Percentiles rank a stretch among this genome's conserved stretches.
Evolutionary conservation across 2,888 invertebrate genomes (phyloP).

Genomic region (Eueremaeus valkanovi): DNA sequence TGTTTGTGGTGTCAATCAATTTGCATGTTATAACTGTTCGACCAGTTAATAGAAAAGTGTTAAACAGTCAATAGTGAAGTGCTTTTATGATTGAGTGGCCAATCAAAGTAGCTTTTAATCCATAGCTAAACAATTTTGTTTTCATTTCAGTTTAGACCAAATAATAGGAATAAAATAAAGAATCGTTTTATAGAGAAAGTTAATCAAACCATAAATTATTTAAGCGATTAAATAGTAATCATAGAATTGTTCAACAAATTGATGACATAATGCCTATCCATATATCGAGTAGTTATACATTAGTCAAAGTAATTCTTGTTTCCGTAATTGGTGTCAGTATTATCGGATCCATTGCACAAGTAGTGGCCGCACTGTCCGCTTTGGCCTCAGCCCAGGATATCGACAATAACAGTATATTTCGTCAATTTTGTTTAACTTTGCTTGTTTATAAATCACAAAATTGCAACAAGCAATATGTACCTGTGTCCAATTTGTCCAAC

Average conservation of each 20-base stretch:
- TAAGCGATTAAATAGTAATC: too few species aligned
- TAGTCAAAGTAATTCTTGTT: conserved; percentile 25
- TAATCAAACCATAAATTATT: too few species aligned
- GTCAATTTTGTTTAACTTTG: too few species aligned
- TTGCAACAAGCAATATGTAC: too few species aligned
- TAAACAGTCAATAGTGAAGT: background rate
- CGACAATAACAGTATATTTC: conserved; percentile 6
- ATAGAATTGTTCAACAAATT: too few species aligned
- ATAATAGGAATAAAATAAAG: background rate
- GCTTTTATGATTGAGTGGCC: background rate
- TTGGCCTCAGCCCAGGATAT: conserved; percentile 37
- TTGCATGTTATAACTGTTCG: conserved; percentile 3
- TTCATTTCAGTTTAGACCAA: background rate
- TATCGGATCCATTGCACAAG: conserved; percentile 36
- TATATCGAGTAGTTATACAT: conserved; percentile 18
- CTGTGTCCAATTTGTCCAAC: background rate
- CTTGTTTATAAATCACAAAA: too few species aligned
- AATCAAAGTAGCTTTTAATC: conserved; percentile 3
- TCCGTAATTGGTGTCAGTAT: conserved; percentile 29
- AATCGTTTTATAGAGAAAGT: too few species aligned
- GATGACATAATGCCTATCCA: background rate
- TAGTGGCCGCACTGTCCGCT: conserved; percentile 33
- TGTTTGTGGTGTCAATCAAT: background rate
- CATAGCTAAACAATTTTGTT: too few species aligned
- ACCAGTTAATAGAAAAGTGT: too few species aligned